phyloP scores from a whole-genome alignment of 1,140 invertebrate genomes.

The Diorhabda carinulata region DNA sequence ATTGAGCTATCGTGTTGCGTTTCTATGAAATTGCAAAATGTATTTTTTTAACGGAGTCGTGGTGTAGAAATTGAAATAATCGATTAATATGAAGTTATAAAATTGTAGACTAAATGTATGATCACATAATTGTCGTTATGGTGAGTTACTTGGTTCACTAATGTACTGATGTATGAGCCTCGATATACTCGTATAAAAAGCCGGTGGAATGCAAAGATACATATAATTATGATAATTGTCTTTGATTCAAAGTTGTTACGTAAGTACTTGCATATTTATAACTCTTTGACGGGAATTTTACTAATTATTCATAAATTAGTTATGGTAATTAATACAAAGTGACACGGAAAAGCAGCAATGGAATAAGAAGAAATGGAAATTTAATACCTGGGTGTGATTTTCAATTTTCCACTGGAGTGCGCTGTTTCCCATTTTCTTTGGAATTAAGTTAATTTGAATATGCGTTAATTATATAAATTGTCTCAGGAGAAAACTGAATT shows the following conservation, averaged over 20 bases:
- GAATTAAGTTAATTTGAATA: not conserved
- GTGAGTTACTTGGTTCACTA: no score
- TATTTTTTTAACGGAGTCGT: no score
- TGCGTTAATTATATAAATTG: not conserved
- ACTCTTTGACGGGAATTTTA: conserved; percentile 22
- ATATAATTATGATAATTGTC: no score
- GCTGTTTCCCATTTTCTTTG: not conserved
- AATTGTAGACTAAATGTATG: no score
- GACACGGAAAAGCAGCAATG: conserved; percentile 17
- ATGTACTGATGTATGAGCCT: no score
- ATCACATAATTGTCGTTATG: no score
- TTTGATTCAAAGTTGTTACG: not conserved
- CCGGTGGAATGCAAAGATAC: no score
- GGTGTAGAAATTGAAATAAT: no score
- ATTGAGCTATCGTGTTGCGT: no score
- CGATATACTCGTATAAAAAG: no score
- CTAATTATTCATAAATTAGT: conserved; percentile 32
- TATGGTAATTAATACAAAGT: conserved; percentile 29
- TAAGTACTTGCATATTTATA: conserved; percentile 28
- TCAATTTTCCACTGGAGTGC: conserved; percentile 8
- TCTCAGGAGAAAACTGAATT: not conserved
- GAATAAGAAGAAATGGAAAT: conserved; percentile 28
- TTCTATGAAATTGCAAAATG: no score
- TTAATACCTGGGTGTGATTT: conserved; percentile 24
- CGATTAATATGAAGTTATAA: no score